A percentile compares a stretch with the other conserved stretches of the same genome.
phyloP scores from a whole-genome alignment of 2,797 vertebrate genomes.

The Danio aesculapii region DNA sequence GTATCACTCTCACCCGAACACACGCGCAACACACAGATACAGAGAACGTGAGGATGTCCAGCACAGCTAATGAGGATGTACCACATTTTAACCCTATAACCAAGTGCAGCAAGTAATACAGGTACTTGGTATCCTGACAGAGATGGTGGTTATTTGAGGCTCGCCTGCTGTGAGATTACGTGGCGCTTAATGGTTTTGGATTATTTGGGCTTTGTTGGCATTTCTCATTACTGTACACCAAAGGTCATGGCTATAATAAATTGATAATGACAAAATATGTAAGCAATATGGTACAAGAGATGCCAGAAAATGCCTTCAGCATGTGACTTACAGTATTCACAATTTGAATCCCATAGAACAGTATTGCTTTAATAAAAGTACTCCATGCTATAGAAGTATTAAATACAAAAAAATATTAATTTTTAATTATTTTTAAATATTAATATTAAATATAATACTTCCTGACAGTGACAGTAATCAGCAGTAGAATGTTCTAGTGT shows the following conservation, averaged over 20 bases:
- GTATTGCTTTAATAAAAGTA: too few relatives aligned
- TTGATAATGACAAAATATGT: too few relatives aligned
- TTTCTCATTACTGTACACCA: neutral
- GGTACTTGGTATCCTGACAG: neutral
- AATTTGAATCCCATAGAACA: too few relatives aligned
- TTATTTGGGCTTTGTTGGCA: constrained; percentile 15
- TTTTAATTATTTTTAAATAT: too few relatives aligned
- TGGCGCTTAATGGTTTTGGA: neutral
- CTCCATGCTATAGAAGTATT: too few relatives aligned
- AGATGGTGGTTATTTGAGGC: neutral
- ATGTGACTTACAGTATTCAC: too few relatives aligned
- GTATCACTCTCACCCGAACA: constrained; percentile 12
- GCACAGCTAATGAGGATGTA: constrained; percentile 19
- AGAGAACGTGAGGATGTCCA: neutral
- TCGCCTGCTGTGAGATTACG: constrained; percentile 15
- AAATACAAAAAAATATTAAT: too few relatives aligned
- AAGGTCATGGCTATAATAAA: neutral
- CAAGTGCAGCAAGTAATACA: neutral
- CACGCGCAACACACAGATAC: neutral
- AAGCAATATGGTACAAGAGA: too few relatives aligned
- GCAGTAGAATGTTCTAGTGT: too few relatives aligned
- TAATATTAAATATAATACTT: too few relatives aligned
- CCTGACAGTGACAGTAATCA: too few relatives aligned
- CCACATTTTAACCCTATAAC: neutral
- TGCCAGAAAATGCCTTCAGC: too few relatives aligned